phyloP scores from a whole-genome alignment of 2,888 invertebrate genomes.

The Noctuana brunneofusca region DNA sequence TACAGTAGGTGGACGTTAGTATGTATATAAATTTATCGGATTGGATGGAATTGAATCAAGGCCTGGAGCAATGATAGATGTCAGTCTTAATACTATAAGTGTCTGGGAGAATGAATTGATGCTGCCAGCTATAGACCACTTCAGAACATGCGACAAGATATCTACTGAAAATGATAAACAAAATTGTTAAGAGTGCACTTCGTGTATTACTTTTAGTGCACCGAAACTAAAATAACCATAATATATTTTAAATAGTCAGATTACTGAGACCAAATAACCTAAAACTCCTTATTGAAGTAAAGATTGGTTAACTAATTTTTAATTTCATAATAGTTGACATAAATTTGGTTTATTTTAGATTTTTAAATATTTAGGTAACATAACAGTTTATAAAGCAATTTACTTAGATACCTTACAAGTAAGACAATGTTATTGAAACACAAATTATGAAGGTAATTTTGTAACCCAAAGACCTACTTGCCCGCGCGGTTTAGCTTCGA shows the following conservation, averaged over 20 bases:
- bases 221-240: too few species aligned
- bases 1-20: background rate
- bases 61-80: conserved; percentile 59
- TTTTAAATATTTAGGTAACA: too few species aligned
- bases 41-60: conserved; percentile 62
- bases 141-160: background rate
- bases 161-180: background rate
- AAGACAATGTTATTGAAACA: background rate
- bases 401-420: too few species aligned
- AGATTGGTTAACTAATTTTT: too few species aligned
- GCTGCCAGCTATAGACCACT: background rate
- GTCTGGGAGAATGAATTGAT: conserved; percentile 3
- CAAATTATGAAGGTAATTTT: background rate
- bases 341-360: too few species aligned
- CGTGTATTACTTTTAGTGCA: too few species aligned
- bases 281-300: too few species aligned
- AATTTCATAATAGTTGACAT: too few species aligned
- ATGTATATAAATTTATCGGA: conserved; percentile 39
- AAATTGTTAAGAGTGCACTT: background rate
- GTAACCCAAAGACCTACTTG: background rate
- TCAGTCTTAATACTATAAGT: conserved; percentile 55
- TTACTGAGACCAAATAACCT: too few species aligned
- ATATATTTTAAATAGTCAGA: too few species aligned
- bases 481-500: background rate
- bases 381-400: background rate